Percentiles rank a stretch among this genome's conserved stretches.
phyloP scores from a whole-genome alignment of 1,140 invertebrate species.

The Cotesia chilonis region DNA sequence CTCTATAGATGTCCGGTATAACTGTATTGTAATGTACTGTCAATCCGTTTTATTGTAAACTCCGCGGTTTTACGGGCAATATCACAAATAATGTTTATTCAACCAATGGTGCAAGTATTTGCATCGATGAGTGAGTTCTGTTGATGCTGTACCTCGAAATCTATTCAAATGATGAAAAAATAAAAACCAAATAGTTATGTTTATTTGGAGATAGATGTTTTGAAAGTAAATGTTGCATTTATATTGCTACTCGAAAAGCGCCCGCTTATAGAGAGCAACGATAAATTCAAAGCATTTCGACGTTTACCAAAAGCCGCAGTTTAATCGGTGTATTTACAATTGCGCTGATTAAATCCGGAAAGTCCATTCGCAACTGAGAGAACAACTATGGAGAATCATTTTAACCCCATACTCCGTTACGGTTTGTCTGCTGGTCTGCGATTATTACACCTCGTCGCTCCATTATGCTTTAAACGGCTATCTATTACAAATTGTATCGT shows the following conservation, averaged over 20 bases:
- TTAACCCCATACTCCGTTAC: no score
- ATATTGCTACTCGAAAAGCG: neutral
- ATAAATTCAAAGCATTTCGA: constrained; percentile 31
- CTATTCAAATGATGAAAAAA: neutral
- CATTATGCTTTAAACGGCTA: constrained; percentile 5
- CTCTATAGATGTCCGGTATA: no score
- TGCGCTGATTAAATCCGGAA: constrained; percentile 34
- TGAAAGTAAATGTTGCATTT: constrained; percentile 13
- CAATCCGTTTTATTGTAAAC: neutral
- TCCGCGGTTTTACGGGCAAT: constrained; percentile 9
- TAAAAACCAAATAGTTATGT: neutral
- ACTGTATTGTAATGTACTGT: neutral
- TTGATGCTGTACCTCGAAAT: neutral
- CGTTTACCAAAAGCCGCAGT: constrained; percentile 33
- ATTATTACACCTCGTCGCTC: constrained; percentile 19
- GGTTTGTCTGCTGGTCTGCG: constrained; percentile 19
- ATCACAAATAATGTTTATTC: constrained; percentile 24
- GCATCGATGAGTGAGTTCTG: constrained; percentile 7
- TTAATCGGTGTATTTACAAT: constrained; percentile 36
- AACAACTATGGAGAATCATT: neutral
- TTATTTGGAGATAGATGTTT: neutral
- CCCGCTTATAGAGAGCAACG: constrained; percentile 19
- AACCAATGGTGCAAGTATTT: constrained; percentile 17
- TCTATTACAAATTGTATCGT: neutral
- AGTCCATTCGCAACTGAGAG: constrained; percentile 30